Evolutionary conservation across 2,113 vertebrate species (phyloP).

Genomic region (Prolemur simus): DNA sequence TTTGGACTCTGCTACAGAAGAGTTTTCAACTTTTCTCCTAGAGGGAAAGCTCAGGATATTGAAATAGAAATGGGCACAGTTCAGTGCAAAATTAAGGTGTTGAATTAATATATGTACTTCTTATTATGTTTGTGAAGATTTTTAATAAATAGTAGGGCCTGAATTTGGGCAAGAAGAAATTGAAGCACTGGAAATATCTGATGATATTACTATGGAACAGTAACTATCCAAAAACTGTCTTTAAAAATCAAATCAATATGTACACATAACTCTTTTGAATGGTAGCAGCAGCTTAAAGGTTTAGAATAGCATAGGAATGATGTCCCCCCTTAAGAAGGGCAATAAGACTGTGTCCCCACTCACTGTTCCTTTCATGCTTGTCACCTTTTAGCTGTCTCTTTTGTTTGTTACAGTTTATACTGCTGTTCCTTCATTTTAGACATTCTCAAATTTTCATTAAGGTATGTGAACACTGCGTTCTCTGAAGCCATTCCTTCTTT

Average conservation of each 20-base stretch:
- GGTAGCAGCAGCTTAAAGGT: not conserved
- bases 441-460: not conserved
- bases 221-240: not conserved
- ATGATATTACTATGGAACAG: not conserved
- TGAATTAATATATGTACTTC: not conserved
- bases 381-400: not conserved
- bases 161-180: not conserved
- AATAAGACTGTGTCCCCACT: not conserved
- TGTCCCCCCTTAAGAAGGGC: not conserved
- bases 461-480: not conserved
- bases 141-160: not conserved
- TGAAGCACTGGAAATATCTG: not conserved
- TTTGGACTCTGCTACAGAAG: not conserved
- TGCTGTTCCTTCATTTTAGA: not conserved
- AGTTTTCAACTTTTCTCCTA: not conserved
- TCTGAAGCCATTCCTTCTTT: not conserved
- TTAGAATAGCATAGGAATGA: not conserved
- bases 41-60: not conserved
- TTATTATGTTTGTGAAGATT: not conserved
- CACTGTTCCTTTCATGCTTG: not conserved
- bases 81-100: not conserved
- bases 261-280: not conserved
- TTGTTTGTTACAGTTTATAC: not conserved
- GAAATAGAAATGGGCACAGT: not conserved
- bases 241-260: not conserved